Evolutionary conservation across 64 coral and sea anemone species (phyloP).

Genomic region (Actinia equina): DNA sequence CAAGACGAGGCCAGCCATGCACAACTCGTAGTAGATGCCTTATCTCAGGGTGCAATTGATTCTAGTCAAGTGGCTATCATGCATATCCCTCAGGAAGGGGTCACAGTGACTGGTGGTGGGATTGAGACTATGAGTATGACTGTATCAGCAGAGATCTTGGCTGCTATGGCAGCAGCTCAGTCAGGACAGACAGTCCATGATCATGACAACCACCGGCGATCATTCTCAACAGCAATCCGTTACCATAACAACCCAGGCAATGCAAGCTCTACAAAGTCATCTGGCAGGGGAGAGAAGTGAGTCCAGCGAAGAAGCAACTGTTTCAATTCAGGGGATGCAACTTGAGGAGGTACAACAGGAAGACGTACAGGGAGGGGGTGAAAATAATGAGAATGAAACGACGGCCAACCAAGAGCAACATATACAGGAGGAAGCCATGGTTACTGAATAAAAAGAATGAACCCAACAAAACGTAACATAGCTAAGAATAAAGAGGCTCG

Average conservation of each 20-base stretch:
- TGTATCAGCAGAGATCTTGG: conserved; percentile 82
- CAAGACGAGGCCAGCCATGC: conserved; percentile 39
- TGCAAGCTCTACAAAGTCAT: conserved; percentile 33
- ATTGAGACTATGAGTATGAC: conserved; percentile 74
- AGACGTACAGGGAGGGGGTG: neutral
- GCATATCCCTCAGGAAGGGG: conserved; percentile 49
- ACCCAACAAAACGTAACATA: neutral
- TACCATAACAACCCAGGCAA: conserved; percentile 33
- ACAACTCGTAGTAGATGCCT: conserved; percentile 32
- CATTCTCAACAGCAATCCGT: conserved; percentile 32
- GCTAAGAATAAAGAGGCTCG: neutral
- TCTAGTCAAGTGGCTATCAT: conserved; percentile 53
- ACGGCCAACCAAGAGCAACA: conserved; percentile 10
- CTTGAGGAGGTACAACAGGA: neutral
- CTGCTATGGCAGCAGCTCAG: conserved; percentile 86
- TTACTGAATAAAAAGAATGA: conserved; percentile 19
- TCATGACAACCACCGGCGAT: conserved; percentile 50
- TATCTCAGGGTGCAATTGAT: conserved; percentile 35
- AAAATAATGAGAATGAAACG: neutral
- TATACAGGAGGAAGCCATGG: conserved; percentile 34
- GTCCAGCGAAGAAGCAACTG: neutral
- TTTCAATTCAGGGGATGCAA: conserved; percentile 22
- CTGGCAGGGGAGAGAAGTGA: neutral
- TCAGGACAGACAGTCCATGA: conserved; percentile 51
- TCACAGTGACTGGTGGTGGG: conserved; percentile 46